A percentile compares a stretch with the other conserved stretches of the same genome.
Evolutionary conservation across 2,797 vertebrate genomes (phyloP).

Genomic region (Xenentodon cancila): DNA sequence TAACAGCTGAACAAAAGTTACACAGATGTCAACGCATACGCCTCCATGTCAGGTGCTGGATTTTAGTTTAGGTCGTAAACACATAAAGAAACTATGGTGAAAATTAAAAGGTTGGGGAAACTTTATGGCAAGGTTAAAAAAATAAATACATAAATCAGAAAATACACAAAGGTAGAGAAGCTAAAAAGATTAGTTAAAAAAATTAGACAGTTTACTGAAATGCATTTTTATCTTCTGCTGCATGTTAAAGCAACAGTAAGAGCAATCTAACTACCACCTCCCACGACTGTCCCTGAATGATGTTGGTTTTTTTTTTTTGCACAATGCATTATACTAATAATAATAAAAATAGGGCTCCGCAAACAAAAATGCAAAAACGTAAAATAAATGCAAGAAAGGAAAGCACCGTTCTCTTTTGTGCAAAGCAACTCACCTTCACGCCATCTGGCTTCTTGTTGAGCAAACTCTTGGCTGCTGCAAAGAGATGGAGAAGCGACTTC

Average conservation of each 20-base stretch:
- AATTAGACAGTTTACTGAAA: conserved; percentile 2
- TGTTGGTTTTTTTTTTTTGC: conserved; percentile 48
- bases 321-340: conserved; percentile 59
- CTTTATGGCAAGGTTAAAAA: conserved; percentile 5
- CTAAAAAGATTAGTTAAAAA: conserved; percentile 11
- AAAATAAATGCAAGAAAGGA: conserved; percentile 59
- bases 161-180: conserved; percentile 22
- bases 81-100: conserved; percentile 22
- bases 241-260: conserved; percentile 20
- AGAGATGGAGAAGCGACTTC: conserved; percentile 52
- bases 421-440: conserved; percentile 90
- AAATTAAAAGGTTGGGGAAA: conserved; percentile 21
- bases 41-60: conserved; percentile 16
- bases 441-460: conserved; percentile 95
- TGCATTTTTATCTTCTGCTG: conserved; percentile 3
- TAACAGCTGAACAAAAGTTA: conserved; percentile 2
- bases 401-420: conserved; percentile 17
- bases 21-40: conserved; percentile 11
- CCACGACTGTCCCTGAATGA: conserved; percentile 71
- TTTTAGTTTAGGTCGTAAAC: conserved; percentile 30
- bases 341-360: conserved; percentile 27
- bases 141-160: too few species aligned
- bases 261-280: conserved; percentile 28
- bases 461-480: conserved; percentile 97
- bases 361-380: conserved; percentile 50